Conservation (phyloP, 2,888 invertebrate genomes). For the Geotrupes spiniger region DNA sequence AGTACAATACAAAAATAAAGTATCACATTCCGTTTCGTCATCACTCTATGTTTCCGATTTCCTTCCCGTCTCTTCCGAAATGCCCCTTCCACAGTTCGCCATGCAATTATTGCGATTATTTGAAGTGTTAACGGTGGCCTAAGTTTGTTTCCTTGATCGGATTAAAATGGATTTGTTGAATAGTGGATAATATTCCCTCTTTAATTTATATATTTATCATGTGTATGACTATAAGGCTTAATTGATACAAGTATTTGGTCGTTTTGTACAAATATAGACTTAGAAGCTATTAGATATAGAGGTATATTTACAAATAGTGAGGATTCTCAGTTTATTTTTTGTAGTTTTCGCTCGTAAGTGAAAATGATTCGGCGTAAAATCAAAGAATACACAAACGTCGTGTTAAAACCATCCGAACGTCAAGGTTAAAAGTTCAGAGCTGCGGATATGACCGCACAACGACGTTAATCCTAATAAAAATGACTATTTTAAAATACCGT, state of each 20-base stretch:
- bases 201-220: constrained; percentile 24
- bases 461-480: too few species aligned
- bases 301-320: constrained; percentile 10
- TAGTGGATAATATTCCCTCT: constrained; percentile 5
- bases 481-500: too few species aligned
- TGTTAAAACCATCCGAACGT: too few species aligned
- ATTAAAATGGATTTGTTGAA: constrained; percentile 1
- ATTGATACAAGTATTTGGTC: constrained; percentile 45
- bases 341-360: constrained; percentile 1
- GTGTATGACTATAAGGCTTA: constrained; percentile 46
- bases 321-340: constrained; percentile 4
- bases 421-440: too few species aligned
- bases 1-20: constrained; percentile 48
- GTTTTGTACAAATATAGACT: constrained; percentile 37
- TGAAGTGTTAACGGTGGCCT: not conserved
- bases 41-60: constrained; percentile 27
- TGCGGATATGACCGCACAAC: too few species aligned
- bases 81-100: constrained; percentile 14
- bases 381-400: too few species aligned
- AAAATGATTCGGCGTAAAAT: not conserved
- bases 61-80: constrained; percentile 25
- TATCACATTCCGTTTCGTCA: constrained; percentile 47
- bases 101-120: not conserved
- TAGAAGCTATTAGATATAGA: constrained; percentile 9
- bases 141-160: not conserved